A percentile compares a stretch with the other conserved stretches of the same genome.
These are phyloP conservation scores for Paramacrobiotus metropolitanus DNA, from an alignment of 1,140 invertebrate genomes.

Conservation along the genomic window DNA sequence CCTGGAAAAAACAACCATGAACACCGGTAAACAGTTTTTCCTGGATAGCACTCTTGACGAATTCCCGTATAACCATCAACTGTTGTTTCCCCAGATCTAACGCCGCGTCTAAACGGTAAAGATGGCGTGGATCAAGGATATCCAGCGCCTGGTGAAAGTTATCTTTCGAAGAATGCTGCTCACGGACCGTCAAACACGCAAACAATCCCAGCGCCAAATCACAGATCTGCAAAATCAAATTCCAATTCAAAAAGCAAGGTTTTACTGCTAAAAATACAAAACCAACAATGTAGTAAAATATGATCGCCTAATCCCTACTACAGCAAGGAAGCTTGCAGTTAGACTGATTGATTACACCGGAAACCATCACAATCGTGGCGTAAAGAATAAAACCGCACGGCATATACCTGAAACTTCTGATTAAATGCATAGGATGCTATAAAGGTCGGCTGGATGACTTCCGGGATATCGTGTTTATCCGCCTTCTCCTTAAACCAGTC, in stretches of 20 bases:
- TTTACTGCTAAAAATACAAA: background rate
- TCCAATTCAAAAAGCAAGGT: background rate
- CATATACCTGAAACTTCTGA: conserved; percentile 4
- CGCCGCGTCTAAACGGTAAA: background rate
- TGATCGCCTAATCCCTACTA: too few species aligned
- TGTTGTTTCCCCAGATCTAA: background rate
- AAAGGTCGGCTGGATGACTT: background rate
- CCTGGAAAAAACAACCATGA: background rate
- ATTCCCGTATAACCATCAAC: background rate
- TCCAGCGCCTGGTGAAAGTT: background rate
- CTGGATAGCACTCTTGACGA: background rate
- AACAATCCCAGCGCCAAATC: background rate
- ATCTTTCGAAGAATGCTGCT: background rate
- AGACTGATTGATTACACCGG: too few species aligned
- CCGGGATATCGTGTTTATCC: background rate
- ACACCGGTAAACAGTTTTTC: background rate
- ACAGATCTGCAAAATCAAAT: background rate
- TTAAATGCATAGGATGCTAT: background rate
- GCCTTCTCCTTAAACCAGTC: background rate
- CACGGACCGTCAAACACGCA: background rate
- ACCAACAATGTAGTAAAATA: too few species aligned
- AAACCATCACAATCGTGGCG: too few species aligned
- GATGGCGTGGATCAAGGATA: background rate
- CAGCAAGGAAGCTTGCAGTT: too few species aligned
- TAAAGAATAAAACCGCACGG: too few species aligned